These are phyloP conservation scores for Panulirus ornatus DNA, from an alignment of 1,140 invertebrate species.

Conservation along the genomic window DNA sequence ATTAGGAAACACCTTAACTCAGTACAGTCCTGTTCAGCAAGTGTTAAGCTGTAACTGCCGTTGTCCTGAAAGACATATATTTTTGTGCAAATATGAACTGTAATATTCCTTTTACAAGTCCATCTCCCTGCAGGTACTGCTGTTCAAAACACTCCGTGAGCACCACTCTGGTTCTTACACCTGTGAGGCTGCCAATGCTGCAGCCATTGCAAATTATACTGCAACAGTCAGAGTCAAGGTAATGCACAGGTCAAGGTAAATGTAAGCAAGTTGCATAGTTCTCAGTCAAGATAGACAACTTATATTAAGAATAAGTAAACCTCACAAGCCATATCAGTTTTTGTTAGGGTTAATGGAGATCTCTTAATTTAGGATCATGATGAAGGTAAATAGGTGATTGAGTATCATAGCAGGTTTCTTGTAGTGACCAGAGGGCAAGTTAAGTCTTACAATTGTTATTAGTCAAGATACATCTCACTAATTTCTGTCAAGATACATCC, in stretches of 20 bases:
- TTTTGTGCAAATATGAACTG: background rate
- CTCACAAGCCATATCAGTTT: no score
- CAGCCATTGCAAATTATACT: slow-evolving; percentile 74
- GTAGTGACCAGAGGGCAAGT: no score
- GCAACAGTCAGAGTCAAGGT: slow-evolving; percentile 73
- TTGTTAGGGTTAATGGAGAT: no score
- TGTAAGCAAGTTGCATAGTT: background rate
- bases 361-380: no score
- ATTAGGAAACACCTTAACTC: no score
- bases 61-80: background rate
- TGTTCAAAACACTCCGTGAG: slow-evolving; percentile 72
- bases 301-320: background rate
- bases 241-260: background rate
- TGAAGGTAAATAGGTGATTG: no score
- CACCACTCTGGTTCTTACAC: slow-evolving; percentile 76
- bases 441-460: no score
- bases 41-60: background rate
- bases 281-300: no score
- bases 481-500: no score
- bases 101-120: no score
- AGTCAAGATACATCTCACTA: no score
- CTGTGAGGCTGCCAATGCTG: slow-evolving; percentile 75
- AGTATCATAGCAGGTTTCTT: no score
- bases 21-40: background rate
- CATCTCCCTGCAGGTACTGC: slow-evolving; percentile 60